These are phyloP conservation scores for Crocodylus rhombifer DNA, from an alignment of 2,797 vertebrate genomes.

Conservation along the genomic window DNA sequence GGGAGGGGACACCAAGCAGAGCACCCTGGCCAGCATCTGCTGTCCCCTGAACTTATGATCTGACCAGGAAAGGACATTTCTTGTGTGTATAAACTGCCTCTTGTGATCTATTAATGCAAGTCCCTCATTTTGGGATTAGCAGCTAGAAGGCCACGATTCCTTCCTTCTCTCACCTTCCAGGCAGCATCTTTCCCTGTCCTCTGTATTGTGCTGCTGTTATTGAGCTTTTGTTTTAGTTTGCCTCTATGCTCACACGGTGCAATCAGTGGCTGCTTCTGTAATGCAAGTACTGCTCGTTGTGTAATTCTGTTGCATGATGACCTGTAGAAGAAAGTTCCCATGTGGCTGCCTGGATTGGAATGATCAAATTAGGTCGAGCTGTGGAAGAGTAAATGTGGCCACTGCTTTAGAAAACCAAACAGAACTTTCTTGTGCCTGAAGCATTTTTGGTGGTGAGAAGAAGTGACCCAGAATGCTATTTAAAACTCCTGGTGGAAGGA, in stretches of 20 bases:
- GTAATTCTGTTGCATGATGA: neutral
- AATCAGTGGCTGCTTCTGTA: neutral
- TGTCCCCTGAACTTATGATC: too few relatives aligned
- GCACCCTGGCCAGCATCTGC: neutral
- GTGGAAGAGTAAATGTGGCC: too few relatives aligned
- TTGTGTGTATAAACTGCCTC: neutral
- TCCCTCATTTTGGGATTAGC: neutral
- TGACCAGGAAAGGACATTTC: neutral
- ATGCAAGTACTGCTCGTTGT: neutral
- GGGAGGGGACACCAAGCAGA: neutral
- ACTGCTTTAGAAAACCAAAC: neutral
- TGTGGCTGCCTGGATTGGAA: neutral
- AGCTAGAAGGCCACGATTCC: neutral
- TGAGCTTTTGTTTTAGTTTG: neutral
- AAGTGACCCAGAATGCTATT: neutral
- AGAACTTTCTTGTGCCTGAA: neutral
- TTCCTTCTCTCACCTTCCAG: rapidly evolving
- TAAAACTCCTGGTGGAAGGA: neutral
- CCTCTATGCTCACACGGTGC: rapidly evolving
- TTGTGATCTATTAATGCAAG: neutral
- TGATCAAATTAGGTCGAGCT: too few relatives aligned
- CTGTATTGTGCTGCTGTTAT: rapidly evolving
- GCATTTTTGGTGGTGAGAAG: neutral
- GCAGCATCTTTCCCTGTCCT: too few relatives aligned
- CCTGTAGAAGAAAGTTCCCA: neutral